Conservation (phyloP, 2,113 vertebrate genomes). For the Sardina pilchardus region DNA sequence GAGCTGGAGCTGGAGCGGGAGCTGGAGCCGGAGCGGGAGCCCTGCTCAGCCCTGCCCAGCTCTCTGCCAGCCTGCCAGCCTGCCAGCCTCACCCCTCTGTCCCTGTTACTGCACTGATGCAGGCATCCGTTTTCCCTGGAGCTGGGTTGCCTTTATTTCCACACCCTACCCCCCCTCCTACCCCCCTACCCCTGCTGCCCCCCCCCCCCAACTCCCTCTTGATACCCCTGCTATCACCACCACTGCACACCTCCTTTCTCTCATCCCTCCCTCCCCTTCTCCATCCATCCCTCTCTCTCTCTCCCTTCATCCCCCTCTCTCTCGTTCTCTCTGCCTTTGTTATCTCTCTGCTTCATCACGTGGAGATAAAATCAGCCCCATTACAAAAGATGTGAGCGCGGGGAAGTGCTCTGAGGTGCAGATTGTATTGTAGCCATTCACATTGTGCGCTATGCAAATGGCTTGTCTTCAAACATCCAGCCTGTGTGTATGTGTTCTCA, state of each 20-base stretch:
- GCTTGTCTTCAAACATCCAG: neutral
- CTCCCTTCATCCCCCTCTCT: neutral
- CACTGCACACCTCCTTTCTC: neutral
- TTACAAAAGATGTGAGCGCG: neutral
- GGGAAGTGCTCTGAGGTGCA: neutral
- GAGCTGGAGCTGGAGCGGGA: slow-evolving; percentile 22
- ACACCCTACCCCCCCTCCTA: neutral
- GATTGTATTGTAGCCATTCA: neutral
- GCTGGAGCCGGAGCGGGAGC: too few species aligned
- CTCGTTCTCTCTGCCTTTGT: neutral
- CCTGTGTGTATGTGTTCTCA: neutral
- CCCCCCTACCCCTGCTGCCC: neutral
- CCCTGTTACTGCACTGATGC: slow-evolving; percentile 6
- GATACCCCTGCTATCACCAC: neutral
- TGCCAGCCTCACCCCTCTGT: neutral
- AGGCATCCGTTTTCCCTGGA: slow-evolving; percentile 2
- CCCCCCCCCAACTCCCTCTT: neutral
- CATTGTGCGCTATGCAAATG: slow-evolving; percentile 14
- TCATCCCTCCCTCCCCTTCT: neutral
- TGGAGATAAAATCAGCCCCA: slow-evolving; percentile 7
- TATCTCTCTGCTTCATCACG: neutral
- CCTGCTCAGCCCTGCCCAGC: neutral
- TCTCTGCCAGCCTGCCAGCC: neutral
- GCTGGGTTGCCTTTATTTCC: neutral
- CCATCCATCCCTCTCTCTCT: neutral